These are phyloP conservation scores for Palythoa grandiflora DNA, from an alignment of 92 coral and sea anemone species.

Conservation along the genomic window DNA sequence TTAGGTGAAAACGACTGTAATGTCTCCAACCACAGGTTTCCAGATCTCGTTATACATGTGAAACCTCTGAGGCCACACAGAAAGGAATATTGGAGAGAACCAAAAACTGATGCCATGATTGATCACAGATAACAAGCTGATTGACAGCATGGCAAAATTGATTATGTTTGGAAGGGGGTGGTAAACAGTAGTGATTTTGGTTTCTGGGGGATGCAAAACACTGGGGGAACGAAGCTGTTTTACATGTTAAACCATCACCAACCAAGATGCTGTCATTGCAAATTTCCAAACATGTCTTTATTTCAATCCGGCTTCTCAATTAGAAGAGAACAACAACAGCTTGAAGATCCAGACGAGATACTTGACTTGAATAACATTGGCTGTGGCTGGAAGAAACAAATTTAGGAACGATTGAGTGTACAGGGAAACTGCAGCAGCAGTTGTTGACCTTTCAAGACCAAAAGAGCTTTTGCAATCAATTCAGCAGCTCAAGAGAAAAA, in stretches of 20 bases:
- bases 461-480: conserved; percentile 43
- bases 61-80: conserved; percentile 61
- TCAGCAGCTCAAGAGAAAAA: conserved; percentile 48
- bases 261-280: conserved; percentile 29
- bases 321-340: conserved; percentile 46
- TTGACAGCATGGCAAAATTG: conserved; percentile 7
- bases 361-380: conserved; percentile 51
- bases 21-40: conserved; percentile 56
- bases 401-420: conserved; percentile 46
- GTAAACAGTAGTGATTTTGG: conserved; percentile 15
- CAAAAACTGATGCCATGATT: conserved; percentile 64
- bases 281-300: conserved; percentile 47
- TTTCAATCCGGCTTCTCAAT: conserved; percentile 56
- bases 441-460: conserved; percentile 56
- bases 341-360: conserved; percentile 55
- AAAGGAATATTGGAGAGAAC: conserved; percentile 65
- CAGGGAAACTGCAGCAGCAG: conserved; percentile 50
- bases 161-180: conserved; percentile 1
- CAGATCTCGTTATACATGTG: conserved; percentile 56
- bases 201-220: background rate
- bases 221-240: background rate
- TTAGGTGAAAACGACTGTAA: background rate
- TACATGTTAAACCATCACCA: conserved; percentile 11
- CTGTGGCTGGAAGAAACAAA: conserved; percentile 49
- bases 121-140: conserved; percentile 41